These are phyloP conservation scores for Meriones psammophilus DNA, from an alignment of 2,797 vertebrate species.

Conservation along the genomic window DNA sequence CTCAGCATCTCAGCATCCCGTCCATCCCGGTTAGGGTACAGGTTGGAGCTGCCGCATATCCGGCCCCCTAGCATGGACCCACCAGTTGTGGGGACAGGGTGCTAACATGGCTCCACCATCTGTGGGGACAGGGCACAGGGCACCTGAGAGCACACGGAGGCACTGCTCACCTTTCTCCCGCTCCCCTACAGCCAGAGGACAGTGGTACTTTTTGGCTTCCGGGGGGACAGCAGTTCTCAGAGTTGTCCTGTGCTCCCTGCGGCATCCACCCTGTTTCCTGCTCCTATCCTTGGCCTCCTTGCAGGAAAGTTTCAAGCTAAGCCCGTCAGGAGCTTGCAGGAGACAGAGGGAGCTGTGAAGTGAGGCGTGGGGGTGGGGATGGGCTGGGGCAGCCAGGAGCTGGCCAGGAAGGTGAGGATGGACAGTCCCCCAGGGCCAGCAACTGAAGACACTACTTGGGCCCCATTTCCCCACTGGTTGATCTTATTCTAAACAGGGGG, in stretches of 20 bases:
- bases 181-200: neutral
- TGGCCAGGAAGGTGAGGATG: neutral
- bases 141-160: rapidly evolving
- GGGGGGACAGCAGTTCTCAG: too few relatives aligned
- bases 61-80: neutral
- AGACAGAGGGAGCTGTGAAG: neutral
- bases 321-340: neutral
- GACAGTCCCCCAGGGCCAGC: too few relatives aligned
- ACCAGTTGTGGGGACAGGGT: too few relatives aligned
- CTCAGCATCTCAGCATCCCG: neutral
- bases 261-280: neutral
- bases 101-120: neutral
- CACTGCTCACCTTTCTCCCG: rapidly evolving
- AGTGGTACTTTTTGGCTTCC: rapidly evolving
- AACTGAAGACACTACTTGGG: too few relatives aligned
- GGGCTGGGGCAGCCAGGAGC: neutral
- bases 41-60: neutral
- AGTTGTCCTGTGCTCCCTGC: rapidly evolving
- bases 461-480: rapidly evolving
- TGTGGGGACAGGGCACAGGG: neutral
- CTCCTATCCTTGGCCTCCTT: neutral
- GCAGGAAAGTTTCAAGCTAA: neutral
- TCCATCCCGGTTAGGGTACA: too few relatives aligned
- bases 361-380: rapidly evolving
- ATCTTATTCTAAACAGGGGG: neutral